A percentile compares a stretch with the other conserved stretches of the same genome.
Conservation (phyloP, 2,888 invertebrate genomes). For the Mythimna ferrago region DNA sequence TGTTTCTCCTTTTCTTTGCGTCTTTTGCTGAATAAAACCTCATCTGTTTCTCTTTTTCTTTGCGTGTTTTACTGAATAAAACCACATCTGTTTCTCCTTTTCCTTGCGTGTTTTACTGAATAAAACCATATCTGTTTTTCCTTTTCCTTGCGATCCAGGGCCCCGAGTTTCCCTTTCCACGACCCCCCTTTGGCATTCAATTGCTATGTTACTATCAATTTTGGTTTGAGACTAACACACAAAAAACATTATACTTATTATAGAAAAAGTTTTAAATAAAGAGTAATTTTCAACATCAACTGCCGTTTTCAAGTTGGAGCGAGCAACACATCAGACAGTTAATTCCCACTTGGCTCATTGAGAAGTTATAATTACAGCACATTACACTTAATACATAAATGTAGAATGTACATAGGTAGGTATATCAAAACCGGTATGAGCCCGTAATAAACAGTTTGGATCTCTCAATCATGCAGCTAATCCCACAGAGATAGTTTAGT, state of each 20-base stretch:
- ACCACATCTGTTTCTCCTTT: no score
- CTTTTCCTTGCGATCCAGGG: no score
- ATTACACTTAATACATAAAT: slow-evolving; percentile 20
- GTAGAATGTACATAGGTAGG: neutral
- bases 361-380: slow-evolving; percentile 34
- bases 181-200: no score
- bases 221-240: neutral
- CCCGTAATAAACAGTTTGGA: neutral
- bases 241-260: neutral
- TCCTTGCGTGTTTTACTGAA: no score
- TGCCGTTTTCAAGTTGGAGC: slow-evolving; percentile 23
- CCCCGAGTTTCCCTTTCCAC: no score
- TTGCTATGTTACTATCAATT: no score
- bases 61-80: no score
- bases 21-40: no score
- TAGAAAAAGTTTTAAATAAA: neutral
- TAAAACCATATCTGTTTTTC: no score
- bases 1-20: no score
- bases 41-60: no score
- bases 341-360: slow-evolving; percentile 24
- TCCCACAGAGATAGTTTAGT: neutral
- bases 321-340: slow-evolving; percentile 24
- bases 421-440: slow-evolving; percentile 15
- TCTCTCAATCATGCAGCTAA: neutral
- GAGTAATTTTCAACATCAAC: slow-evolving; percentile 10